A percentile compares a stretch with the other conserved stretches of the same genome.
Evolutionary conservation across 2,888 invertebrate species (phyloP).

Genomic region (Drosophila tanythrix): DNA sequence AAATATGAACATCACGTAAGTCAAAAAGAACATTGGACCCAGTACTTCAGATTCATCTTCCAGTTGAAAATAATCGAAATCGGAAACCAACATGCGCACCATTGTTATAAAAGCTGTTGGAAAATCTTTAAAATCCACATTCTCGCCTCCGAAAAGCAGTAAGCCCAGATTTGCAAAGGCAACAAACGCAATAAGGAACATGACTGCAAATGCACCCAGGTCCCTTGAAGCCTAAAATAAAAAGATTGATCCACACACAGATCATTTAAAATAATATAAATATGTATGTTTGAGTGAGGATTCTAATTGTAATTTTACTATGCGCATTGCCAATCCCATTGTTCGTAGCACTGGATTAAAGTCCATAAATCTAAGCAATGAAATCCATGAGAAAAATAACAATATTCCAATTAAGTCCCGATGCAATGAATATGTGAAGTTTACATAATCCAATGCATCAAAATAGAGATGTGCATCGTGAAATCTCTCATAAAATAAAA

Average conservation of each 20-base stretch:
- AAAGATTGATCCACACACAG: not conserved
- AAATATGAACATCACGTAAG: constrained; percentile 91
- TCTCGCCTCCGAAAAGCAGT: constrained; percentile 89
- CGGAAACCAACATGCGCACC: constrained; percentile 89
- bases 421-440: constrained; percentile 86
- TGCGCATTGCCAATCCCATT: constrained; percentile 7
- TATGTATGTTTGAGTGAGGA: not conserved
- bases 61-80: constrained; percentile 89
- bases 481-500: not conserved
- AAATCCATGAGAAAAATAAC: constrained; percentile 89
- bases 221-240: constrained; percentile 87
- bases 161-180: constrained; percentile 91
- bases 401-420: constrained; percentile 87
- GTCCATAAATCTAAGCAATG: constrained; percentile 90
- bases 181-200: constrained; percentile 91
- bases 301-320: constrained; percentile 77
- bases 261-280: not conserved
- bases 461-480: not conserved
- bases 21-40: constrained; percentile 90
- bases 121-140: constrained; percentile 87
- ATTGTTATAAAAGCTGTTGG: constrained; percentile 88
- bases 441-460: constrained; percentile 86
- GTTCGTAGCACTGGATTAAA: constrained; percentile 88
- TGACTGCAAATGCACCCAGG: constrained; percentile 89
- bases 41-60: constrained; percentile 88